phyloP scores from a whole-genome alignment of 2,113 vertebrate genomes.

The Microcebus lehilahytsara region DNA sequence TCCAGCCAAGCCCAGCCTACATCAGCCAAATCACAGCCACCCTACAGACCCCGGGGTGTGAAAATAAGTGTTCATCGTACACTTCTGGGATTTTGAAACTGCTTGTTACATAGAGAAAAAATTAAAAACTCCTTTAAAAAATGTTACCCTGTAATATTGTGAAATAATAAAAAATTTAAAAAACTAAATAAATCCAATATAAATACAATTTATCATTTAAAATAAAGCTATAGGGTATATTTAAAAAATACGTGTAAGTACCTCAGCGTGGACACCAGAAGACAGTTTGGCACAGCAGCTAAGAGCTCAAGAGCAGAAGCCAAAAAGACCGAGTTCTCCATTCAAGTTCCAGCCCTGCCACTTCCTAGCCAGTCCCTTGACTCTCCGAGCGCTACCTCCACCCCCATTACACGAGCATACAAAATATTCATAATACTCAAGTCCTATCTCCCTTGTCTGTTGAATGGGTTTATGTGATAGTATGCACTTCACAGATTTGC shows the following conservation, averaged over 20 bases:
- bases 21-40: not conserved
- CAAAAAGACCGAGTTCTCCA: not conserved
- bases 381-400: not conserved
- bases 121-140: not conserved
- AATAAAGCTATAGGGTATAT: too few relatives aligned
- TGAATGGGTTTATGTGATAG: not conserved
- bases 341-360: not conserved
- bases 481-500: not conserved
- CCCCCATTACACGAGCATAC: not conserved
- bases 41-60: not conserved
- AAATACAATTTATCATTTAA: too few relatives aligned
- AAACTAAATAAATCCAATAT: too few relatives aligned
- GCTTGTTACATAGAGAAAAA: not conserved
- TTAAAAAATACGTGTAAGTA: not conserved
- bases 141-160: too few relatives aligned
- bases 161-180: too few relatives aligned
- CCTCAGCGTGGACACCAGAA: not conserved
- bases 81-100: not conserved
- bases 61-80: not conserved
- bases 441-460: not conserved
- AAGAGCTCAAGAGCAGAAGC: not conserved
- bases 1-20: not conserved
- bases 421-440: rapidly evolving
- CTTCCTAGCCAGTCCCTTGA: not conserved
- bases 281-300: not conserved